phyloP scores from a whole-genome alignment of 1,140 invertebrate genomes.

The Patella vulgata region DNA sequence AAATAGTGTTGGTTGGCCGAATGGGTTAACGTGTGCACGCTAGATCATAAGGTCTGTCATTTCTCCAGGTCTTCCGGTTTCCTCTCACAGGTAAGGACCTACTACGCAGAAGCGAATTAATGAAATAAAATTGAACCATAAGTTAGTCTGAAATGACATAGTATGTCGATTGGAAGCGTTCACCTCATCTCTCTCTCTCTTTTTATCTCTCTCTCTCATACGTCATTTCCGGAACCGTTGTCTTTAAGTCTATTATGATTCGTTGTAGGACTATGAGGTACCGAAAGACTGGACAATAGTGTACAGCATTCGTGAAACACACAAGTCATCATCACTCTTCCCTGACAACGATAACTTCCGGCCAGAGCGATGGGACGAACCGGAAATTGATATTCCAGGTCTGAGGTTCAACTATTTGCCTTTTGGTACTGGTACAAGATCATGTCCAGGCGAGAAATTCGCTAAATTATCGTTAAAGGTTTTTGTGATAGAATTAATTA shows the following conservation, averaged over 20 bases:
- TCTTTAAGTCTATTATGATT: not conserved
- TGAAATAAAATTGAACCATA: no score
- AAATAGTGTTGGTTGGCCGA: no score
- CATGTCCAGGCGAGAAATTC: constrained; percentile 44
- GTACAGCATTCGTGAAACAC: constrained; percentile 54
- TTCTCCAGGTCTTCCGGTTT: no score
- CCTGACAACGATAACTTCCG: constrained; percentile 36
- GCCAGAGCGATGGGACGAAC: constrained; percentile 46
- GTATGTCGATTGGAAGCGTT: no score
- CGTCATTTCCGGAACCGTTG: not conserved
- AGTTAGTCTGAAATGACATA: no score
- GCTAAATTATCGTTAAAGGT: constrained; percentile 37
- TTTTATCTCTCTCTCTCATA: no score
- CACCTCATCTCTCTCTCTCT: no score
- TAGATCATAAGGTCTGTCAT: no score
- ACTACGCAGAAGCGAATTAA: no score
- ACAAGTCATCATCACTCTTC: constrained; percentile 37
- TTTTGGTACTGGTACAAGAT: constrained; percentile 40
- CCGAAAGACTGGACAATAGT: constrained; percentile 57
- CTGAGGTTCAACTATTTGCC: constrained; percentile 42
- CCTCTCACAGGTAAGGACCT: no score
- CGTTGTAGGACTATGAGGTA: constrained; percentile 44
- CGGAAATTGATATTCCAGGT: not conserved
- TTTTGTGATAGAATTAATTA: constrained; percentile 37
- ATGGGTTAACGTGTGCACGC: no score